phyloP scores from a whole-genome alignment of 2,888 invertebrate genomes.

The Lordiphosa fenestrarum region DNA sequence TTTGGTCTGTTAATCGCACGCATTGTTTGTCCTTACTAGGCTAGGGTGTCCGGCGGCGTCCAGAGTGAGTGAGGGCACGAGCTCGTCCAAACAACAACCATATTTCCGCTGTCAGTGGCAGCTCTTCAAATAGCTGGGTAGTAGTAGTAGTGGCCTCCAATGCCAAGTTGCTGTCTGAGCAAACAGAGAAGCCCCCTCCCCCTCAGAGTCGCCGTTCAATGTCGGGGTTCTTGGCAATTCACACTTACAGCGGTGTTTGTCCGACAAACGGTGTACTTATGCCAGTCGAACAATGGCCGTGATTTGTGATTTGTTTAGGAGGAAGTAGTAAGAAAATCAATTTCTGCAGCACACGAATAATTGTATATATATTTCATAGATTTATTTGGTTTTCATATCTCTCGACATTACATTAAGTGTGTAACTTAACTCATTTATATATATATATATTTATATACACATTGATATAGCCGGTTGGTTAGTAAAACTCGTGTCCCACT shows the following conservation, averaged over 20 bases:
- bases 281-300: background rate
- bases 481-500: slow-evolving; percentile 15
- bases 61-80: background rate
- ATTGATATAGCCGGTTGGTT: slow-evolving; percentile 24
- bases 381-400: slow-evolving; percentile 56
- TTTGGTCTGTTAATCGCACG: slow-evolving; percentile 3
- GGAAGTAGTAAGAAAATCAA: slow-evolving; percentile 15
- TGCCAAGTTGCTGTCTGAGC: slow-evolving; percentile 35
- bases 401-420: slow-evolving; percentile 30
- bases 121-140: slow-evolving; percentile 46
- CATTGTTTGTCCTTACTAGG: slow-evolving; percentile 3
- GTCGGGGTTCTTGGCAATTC: background rate
- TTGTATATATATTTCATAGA: slow-evolving; percentile 46
- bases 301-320: too few relatives aligned
- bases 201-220: background rate
- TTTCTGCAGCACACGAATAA: slow-evolving; percentile 35
- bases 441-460: slow-evolving; percentile 18
- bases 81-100: slow-evolving; percentile 6
- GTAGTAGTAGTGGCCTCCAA: too few relatives aligned
- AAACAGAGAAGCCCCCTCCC: background rate
- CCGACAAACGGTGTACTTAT: background rate
- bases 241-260: background rate
- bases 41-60: background rate
- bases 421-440: background rate
- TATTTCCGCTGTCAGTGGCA: slow-evolving; percentile 19